These are phyloP conservation scores for Dipodomys spectabilis DNA, from an alignment of 2,113 vertebrate species.

Conservation along the genomic window DNA sequence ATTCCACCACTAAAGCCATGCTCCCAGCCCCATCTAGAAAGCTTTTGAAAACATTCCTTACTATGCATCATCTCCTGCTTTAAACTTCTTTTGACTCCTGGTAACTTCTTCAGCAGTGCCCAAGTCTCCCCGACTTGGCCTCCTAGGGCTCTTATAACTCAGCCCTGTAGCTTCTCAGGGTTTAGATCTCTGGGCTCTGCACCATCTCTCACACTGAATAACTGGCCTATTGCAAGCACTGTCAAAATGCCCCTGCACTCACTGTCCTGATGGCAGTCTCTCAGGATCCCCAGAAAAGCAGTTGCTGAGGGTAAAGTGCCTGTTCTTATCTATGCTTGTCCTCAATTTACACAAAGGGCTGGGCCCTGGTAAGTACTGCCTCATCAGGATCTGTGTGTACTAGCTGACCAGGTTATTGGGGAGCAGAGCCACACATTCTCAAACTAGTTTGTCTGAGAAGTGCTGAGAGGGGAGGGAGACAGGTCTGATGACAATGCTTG, in stretches of 20 bases:
- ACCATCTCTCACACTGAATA: not conserved
- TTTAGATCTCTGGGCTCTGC: not conserved
- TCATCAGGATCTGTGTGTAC: not conserved
- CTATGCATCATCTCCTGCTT: not conserved
- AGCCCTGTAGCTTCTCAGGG: not conserved
- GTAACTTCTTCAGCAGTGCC: not conserved
- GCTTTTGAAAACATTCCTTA: not conserved
- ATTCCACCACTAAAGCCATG: too few species aligned
- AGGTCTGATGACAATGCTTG: conserved; percentile 42
- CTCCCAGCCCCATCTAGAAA: not conserved
- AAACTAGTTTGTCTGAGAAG: conserved; percentile 31
- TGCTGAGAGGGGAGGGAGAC: not conserved
- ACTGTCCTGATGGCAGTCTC: not conserved
- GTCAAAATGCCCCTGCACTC: not conserved
- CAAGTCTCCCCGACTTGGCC: not conserved
- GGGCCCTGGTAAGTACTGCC: not conserved
- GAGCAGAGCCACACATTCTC: not conserved
- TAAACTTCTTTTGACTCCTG: not conserved
- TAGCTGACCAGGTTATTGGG: not conserved
- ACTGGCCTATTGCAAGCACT: not conserved
- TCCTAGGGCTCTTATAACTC: not conserved
- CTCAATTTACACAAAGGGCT: not conserved
- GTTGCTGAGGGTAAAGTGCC: not conserved
- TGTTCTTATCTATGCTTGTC: not conserved
- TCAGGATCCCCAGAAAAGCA: not conserved